A percentile compares a stretch with the other conserved stretches of the same genome.
phyloP scores from a whole-genome alignment of 2,797 vertebrate species.

The Poecile montanus region DNA sequence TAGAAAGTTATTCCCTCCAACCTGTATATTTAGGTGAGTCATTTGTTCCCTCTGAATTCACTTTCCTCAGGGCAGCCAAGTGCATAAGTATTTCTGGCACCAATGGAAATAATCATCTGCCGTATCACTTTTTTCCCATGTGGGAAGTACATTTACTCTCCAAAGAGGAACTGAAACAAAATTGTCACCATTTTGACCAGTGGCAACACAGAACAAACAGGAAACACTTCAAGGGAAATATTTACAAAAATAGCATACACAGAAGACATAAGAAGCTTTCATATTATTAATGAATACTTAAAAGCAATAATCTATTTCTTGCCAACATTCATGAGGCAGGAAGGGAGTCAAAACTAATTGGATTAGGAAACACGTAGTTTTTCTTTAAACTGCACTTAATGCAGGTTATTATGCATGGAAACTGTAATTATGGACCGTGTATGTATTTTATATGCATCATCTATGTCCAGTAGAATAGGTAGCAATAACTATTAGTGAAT shows the following conservation, averaged over 20 bases:
- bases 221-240: constrained; percentile 45
- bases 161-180: constrained; percentile 21
- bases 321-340: neutral
- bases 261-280: neutral
- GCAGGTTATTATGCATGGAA: neutral
- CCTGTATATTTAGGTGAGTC: neutral
- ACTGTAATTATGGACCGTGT: neutral
- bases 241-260: neutral
- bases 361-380: neutral
- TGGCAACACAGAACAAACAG: neutral
- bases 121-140: neutral
- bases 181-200: neutral
- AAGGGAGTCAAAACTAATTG: neutral
- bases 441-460: neutral
- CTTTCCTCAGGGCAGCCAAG: neutral
- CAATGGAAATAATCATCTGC: neutral
- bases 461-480: neutral
- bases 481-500: neutral
- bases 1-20: neutral
- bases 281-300: neutral
- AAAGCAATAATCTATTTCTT: neutral
- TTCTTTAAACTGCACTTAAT: neutral
- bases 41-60: neutral
- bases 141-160: neutral
- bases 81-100: neutral